Evolutionary conservation across 2,888 invertebrate species (phyloP), one percentile per base, ranked within the genome.

Genomic region (Pharmacophagus antenor): DNA sequence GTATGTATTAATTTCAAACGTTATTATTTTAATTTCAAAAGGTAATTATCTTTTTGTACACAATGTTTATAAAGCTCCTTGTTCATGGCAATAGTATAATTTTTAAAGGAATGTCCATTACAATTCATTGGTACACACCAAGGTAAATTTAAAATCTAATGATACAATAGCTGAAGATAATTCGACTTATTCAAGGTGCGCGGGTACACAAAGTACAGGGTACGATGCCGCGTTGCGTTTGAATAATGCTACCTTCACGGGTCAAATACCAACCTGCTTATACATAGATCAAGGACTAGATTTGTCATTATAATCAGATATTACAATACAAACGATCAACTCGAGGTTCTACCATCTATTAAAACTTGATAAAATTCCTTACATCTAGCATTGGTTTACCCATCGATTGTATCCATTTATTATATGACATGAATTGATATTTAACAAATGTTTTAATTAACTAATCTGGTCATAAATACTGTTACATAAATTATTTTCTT

Each of bases 221-320:
- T 76, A 74, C 65, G 70, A 70, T 67, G 69, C 66, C 72, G 71
- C 73, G 74, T 71, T 79, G 79, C 76, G 78, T 80, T 78, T 73
- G 67, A 73, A 74, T 81, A 79, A 84, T 79, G 77, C 77, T 74
- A 72, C 65, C 61, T 56, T 56, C n/a, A 64, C 23, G 27, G 54
- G n/a, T 49, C 64, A 86, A 85, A 87, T 73, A 73, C 65, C 64
- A 69, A 65, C 69, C 70, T 71, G 76, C 74, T 73, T 77, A 74
- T 74, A 70, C 82, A 88, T 84, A 88, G 88, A 85, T 87, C 88
- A 88, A 88, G 88, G 87, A 82, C 80, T 75, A 66, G 64, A 71
- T 77, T 74, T 75, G 71, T 80, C 74, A 77, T 81, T 77, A 67
- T 61, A 74, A 65, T 65, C 62, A 62, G 73, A 80, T 75, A 72